Evolutionary conservation across 2,797 vertebrate genomes (phyloP).

Genomic region (Borostomias antarcticus): DNA sequence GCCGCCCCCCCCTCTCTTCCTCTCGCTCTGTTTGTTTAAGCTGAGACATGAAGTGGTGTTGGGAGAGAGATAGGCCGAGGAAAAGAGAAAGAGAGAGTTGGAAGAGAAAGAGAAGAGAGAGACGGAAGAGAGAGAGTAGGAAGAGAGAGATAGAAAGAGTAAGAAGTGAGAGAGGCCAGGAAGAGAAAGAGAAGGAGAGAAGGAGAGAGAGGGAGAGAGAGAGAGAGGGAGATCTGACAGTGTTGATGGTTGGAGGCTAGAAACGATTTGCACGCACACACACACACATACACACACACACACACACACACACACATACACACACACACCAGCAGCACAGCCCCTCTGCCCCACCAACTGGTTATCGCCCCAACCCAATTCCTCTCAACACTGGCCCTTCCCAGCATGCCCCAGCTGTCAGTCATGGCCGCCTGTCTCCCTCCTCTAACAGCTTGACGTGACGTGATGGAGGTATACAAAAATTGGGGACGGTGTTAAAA

Average conservation of each 20-base stretch:
- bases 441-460: constrained; percentile 45
- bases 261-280: constrained; percentile 65
- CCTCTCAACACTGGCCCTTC: no score
- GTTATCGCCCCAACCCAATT: no score
- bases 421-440: constrained; percentile 51
- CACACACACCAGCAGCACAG: constrained; percentile 59
- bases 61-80: constrained; percentile 17
- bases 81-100: background rate
- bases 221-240: constrained; percentile 60
- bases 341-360: no score
- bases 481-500: no score
- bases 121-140: background rate
- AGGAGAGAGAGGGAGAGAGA: background rate
- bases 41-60: constrained; percentile 38
- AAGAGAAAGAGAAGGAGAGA: background rate
- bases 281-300: background rate
- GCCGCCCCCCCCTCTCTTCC: constrained; percentile 18
- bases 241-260: constrained; percentile 63
- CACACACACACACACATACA: constrained; percentile 28
- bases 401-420: constrained; percentile 54
- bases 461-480: no score
- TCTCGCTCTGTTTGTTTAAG: constrained; percentile 54
- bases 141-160: background rate
- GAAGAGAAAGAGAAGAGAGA: constrained; percentile 20
- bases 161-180: background rate